A percentile compares a stretch with the other conserved stretches of the same genome.
Conservation (phyloP, 2,113 vertebrate species). For the Salvelinus sp. region DNA sequence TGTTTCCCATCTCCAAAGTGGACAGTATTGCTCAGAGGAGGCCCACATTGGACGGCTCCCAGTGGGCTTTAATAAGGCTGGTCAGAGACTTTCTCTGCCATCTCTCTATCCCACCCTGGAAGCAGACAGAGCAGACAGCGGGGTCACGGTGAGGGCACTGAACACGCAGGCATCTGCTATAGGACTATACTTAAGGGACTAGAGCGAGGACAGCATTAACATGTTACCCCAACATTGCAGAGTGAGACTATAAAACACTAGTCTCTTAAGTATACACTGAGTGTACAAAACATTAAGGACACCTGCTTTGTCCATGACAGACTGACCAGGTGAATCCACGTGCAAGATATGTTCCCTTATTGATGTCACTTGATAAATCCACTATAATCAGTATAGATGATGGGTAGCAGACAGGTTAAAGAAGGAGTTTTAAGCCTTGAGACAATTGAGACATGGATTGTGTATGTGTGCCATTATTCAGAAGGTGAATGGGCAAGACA, state of each 20-base stretch:
- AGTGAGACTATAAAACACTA: neutral
- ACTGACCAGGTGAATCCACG: too few relatives aligned
- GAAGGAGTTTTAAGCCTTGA: too few relatives aligned
- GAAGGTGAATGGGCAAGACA: too few relatives aligned
- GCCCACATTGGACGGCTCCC: neutral
- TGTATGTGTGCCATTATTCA: too few relatives aligned
- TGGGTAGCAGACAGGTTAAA: too few relatives aligned
- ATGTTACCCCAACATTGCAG: neutral
- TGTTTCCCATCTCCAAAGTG: neutral
- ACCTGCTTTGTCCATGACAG: too few relatives aligned
- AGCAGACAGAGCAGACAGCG: neutral
- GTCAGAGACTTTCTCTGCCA: slow-evolving; percentile 2
- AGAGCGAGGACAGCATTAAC: neutral
- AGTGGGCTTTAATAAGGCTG: neutral
- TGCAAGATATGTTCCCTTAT: too few relatives aligned
- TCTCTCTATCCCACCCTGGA: neutral
- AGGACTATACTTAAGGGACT: too few relatives aligned
- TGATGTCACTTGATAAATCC: too few relatives aligned
- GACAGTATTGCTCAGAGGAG: neutral
- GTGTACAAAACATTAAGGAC: too few relatives aligned
- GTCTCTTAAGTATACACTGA: neutral
- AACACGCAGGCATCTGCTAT: neutral
- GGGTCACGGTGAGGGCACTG: neutral
- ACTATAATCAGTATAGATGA: too few relatives aligned
- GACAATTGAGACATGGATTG: too few relatives aligned